Conservation (phyloP, 2,113 vertebrate species). For the Vanacampus margaritifer region DNA sequence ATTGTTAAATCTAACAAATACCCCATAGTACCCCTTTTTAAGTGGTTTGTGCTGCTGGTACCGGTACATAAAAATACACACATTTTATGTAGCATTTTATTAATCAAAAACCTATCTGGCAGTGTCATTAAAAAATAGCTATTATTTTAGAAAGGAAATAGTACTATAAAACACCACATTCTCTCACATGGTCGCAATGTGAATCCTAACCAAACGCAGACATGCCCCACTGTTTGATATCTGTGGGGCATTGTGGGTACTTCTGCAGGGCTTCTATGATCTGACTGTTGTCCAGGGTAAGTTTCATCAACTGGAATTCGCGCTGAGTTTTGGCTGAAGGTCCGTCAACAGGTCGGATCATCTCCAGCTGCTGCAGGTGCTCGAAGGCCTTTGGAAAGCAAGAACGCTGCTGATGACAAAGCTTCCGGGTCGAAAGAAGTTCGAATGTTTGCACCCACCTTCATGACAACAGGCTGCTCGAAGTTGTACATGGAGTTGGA, state of each 20-base stretch:
- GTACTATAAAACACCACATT: not conserved
- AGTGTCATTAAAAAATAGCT: not conserved
- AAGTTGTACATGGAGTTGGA: slow-evolving; percentile 89
- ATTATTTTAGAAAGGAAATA: not conserved
- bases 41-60: too few relatives aligned
- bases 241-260: slow-evolving; percentile 93
- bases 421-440: not conserved
- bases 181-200: not conserved
- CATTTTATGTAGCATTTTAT: too few relatives aligned
- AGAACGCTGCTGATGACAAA: not conserved
- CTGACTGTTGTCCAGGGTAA: slow-evolving; percentile 86
- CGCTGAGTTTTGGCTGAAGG: slow-evolving; percentile 74
- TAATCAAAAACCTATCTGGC: too few relatives aligned
- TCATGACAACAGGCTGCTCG: slow-evolving; percentile 90
- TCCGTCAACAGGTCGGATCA: slow-evolving; percentile 82
- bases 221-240: slow-evolving; percentile 87
- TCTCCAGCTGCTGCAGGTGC: slow-evolving; percentile 87
- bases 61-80: too few relatives aligned
- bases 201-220: slow-evolving; percentile 74
- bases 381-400: slow-evolving; percentile 83
- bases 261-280: slow-evolving; percentile 91
- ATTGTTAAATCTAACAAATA: too few relatives aligned
- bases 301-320: slow-evolving; percentile 84
- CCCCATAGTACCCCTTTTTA: too few relatives aligned
- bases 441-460: slow-evolving; percentile 71